Conservation (phyloP, 2,113 vertebrate species). For the Chrysemys picta region DNA sequence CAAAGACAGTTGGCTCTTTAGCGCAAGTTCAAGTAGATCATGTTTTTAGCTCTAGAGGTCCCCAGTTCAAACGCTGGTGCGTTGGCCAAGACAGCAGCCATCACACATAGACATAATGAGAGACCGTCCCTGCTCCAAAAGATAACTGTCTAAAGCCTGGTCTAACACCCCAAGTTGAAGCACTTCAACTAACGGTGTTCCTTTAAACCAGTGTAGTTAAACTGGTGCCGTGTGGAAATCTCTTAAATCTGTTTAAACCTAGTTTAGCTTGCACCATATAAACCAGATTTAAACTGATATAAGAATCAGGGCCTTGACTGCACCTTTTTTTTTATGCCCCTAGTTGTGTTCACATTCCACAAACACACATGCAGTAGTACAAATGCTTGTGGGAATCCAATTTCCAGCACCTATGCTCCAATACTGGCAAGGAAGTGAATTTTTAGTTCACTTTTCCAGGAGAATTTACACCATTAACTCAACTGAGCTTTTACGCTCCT, state of each 20-base stretch:
- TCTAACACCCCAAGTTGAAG: rapidly evolving
- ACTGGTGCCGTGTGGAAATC: not conserved
- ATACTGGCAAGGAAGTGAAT: not conserved
- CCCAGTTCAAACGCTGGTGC: not conserved
- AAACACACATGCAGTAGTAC: not conserved
- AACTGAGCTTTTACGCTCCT: not conserved
- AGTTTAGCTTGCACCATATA: not conserved
- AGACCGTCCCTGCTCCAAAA: not conserved
- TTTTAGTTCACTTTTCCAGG: not conserved
- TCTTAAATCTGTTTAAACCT: not conserved
- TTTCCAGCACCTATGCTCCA: not conserved
- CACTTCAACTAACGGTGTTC: not conserved
- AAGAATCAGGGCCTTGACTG: not conserved
- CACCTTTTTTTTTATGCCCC: not conserved
- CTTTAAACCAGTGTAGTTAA: not conserved
- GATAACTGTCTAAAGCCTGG: rapidly evolving
- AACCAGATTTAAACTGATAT: not conserved
- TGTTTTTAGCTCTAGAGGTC: not conserved
- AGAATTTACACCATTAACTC: not conserved
- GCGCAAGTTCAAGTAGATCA: too few species aligned
- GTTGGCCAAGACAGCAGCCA: not conserved
- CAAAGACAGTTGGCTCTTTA: not conserved
- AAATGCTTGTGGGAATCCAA: not conserved
- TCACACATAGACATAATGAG: not conserved
- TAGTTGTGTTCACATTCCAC: not conserved